Percentiles rank a stretch among this genome's conserved stretches.
phyloP scores from a whole-genome alignment of 2,113 vertebrate species.

The Castor canadensis region DNA sequence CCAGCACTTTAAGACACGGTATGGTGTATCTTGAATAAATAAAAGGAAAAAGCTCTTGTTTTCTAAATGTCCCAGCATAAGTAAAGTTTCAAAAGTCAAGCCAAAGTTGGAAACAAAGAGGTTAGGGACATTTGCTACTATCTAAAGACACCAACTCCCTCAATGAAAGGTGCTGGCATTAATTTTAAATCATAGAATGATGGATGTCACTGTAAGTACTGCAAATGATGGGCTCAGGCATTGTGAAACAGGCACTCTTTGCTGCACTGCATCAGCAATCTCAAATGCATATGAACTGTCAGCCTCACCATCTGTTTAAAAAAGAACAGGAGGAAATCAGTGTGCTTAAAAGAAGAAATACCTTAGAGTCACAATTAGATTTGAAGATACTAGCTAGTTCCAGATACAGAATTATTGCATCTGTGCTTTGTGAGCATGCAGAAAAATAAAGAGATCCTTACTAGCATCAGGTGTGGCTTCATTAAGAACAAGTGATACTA shows the following conservation, averaged over 20 bases:
- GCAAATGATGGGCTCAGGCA: not conserved
- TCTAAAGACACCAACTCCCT: not conserved
- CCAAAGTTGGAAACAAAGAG: slow-evolving; percentile 1
- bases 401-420: not conserved
- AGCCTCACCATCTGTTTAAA: not conserved
- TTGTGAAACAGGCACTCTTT: not conserved
- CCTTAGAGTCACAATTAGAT: not conserved
- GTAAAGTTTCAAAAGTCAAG: not conserved
- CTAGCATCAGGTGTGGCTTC: not conserved
- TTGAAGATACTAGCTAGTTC: not conserved
- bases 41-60: not conserved
- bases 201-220: not conserved
- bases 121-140: not conserved
- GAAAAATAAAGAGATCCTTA: not conserved
- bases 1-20: not conserved
- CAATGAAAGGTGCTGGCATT: not conserved
- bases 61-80: not conserved
- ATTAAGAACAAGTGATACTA: not conserved
- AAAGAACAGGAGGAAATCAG: not conserved
- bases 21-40: not conserved
- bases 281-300: not conserved
- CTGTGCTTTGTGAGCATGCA: not conserved
- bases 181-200: not conserved
- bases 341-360: not conserved
- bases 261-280: not conserved